phyloP scores from a whole-genome alignment of 2,888 invertebrate genomes.

The Epirrhoe alternata region DNA sequence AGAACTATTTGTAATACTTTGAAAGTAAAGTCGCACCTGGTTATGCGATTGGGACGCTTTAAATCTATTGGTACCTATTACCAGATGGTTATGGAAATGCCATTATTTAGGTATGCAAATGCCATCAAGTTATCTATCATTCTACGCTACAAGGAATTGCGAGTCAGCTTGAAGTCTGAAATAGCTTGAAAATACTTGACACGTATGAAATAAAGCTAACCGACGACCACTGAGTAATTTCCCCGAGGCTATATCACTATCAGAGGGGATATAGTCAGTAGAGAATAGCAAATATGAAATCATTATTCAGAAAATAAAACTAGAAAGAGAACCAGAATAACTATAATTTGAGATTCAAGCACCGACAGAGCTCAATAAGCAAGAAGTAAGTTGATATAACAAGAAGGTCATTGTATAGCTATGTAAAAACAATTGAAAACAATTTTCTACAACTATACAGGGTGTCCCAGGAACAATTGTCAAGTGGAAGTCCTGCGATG shows the following conservation, averaged over 20 bases:
- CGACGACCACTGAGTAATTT: conserved; percentile 44
- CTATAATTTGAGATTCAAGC: no score
- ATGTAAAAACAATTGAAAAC: no score
- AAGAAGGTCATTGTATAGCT: no score
- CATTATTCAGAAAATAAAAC: not conserved
- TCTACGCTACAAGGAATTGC: not conserved
- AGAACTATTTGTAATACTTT: not conserved
- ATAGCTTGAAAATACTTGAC: conserved; percentile 21
- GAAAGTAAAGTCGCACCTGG: not conserved
- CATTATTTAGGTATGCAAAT: not conserved
- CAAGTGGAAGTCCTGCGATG: no score
- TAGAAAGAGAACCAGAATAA: not conserved
- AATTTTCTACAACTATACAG: no score
- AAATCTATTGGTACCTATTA: no score
- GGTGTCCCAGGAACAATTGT: no score
- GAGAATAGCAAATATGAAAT: not conserved
- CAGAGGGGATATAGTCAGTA: conserved; percentile 11
- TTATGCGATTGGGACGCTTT: no score
- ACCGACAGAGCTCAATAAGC: no score
- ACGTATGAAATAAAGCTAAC: conserved; percentile 33
- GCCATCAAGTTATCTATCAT: not conserved
- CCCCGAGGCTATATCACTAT: conserved; percentile 34
- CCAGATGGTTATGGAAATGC: no score
- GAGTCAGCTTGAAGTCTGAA: conserved; percentile 1
- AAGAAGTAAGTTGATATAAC: no score